phyloP scores from a whole-genome alignment of 1,140 invertebrate species.

The Samia ricini region DNA sequence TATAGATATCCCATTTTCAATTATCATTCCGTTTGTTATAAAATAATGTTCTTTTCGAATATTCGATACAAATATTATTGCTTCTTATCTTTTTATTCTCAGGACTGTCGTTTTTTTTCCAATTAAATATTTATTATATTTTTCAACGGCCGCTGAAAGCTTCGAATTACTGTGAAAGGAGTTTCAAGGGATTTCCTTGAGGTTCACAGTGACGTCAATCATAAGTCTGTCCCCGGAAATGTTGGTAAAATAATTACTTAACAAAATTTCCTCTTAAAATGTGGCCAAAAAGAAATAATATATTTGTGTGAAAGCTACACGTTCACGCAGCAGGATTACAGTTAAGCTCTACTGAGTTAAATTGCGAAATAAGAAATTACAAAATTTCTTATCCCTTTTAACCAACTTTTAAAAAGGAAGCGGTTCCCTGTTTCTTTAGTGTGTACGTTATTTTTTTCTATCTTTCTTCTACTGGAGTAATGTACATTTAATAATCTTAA shows the following conservation, averaged over 20 bases:
- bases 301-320: not conserved
- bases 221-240: not conserved
- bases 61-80: not conserved
- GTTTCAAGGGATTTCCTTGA: not conserved
- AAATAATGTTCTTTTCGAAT: not conserved
- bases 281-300: not conserved
- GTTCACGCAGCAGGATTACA: not conserved
- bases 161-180: not conserved
- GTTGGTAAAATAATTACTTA: not conserved
- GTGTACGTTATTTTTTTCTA: too few species aligned
- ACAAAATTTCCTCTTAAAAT: not conserved
- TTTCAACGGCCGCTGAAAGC: not conserved
- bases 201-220: not conserved
- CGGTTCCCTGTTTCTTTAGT: too few species aligned
- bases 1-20: too few species aligned
- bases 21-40: not conserved
- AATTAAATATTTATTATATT: not conserved
- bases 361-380: not conserved
- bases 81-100: not conserved
- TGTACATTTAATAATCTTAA: too few species aligned
- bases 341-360: not conserved
- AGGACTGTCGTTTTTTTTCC: not conserved
- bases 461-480: too few species aligned
- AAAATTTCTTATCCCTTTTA: not conserved
- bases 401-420: too few species aligned